Base-by-base conservation (phyloP, 1,140 invertebrate genomes). In the Drusus annulatus region DNA sequence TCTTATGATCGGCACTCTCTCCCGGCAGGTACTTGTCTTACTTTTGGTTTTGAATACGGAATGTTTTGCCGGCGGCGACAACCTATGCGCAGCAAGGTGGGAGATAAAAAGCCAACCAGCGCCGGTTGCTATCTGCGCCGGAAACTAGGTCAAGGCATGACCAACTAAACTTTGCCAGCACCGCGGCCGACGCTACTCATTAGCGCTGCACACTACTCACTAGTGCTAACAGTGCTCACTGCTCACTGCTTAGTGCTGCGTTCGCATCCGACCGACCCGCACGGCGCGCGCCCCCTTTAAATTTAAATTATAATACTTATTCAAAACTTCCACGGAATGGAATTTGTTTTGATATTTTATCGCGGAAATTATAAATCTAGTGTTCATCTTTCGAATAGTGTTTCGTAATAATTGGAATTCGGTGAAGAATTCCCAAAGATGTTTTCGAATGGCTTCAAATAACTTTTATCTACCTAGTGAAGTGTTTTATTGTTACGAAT, bases 71-170 rank as follows among this genome's bases (percentile, higher is more conserved):
- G 36, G 65, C 65, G 65, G 31, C 65, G 36, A 51, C 65, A 51
- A 28, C 65, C 65, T 69, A 69, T 69, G 21, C 31, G 65, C 60
- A 36, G 65, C 36, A 45, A 69, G 65, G 31, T 69, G 65, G 65
- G 65, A 69, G 65, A 50, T 69, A 69, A 45, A 69, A 63, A 63
- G 31, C 65, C 65, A 45, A 45, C 31, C 65, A 50, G 65, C 36
- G 65, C 65, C 65, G 65, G 63, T 69, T 50, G 65, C 65, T 69
- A 69, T 69, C 65, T 76, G 74, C 65, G 63, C 17, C 68, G 15
- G 51, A 28, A 82, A 82, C 52, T 82, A 74, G 81, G 81, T 82
- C 81, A 82, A 82, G 81, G 81, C 81, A 65, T 82, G 81, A 80
- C 81, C 81, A 80, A 82, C 81, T 82, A 82, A 82, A 82, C 81